Conservation (phyloP, 2,113 vertebrate genomes). For the Psophia crepitans region DNA sequence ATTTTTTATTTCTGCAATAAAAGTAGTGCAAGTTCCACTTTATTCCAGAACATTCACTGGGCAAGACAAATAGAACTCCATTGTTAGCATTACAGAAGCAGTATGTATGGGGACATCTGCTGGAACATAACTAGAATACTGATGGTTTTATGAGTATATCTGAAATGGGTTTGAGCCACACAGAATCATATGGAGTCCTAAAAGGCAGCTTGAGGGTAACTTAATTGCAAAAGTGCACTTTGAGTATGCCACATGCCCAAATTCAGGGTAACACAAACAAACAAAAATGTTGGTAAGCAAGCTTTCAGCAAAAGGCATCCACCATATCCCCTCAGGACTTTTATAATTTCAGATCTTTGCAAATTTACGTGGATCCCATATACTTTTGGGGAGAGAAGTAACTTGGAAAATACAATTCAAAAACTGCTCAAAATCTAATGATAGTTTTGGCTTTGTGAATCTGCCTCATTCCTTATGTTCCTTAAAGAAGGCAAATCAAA, state of each 20-base stretch:
- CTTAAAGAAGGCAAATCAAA: background rate
- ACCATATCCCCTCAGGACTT: background rate
- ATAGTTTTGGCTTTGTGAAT: background rate
- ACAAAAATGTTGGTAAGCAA: background rate
- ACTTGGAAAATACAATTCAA: background rate
- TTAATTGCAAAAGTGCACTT: background rate
- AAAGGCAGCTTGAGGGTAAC: background rate
- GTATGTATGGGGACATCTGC: background rate
- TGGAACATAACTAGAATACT: background rate
- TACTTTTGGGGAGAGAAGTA: background rate
- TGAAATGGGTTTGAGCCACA: background rate
- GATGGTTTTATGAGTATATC: background rate
- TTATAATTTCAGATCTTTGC: background rate
- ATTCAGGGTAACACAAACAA: background rate
- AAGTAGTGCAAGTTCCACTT: background rate
- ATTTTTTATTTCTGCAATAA: background rate
- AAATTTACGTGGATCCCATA: background rate
- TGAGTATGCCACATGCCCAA: background rate
- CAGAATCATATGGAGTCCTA: background rate
- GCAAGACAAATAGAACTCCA: background rate
- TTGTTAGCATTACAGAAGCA: background rate
- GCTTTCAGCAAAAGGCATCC: background rate
- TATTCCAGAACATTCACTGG: background rate
- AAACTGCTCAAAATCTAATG: background rate
- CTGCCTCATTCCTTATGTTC: background rate